Evolutionary conservation across 2,113 vertebrate species (phyloP), one percentile per base, ranked within the genome.

Genomic region (Apaloderma vittatum): DNA sequence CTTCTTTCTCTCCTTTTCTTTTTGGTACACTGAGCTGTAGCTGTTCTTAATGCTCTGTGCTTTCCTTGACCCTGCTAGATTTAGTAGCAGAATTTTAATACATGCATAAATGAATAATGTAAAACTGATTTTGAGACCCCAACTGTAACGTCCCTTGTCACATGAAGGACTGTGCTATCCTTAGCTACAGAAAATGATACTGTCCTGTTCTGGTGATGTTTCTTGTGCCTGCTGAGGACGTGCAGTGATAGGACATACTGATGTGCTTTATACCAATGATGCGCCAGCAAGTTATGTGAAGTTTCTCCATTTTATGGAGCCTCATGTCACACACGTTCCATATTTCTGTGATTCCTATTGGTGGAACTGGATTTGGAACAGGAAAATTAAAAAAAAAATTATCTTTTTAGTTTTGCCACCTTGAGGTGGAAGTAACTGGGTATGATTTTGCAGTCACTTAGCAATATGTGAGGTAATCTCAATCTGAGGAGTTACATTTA

Each of bases 391-490:
- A 24, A 81, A 72, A 85, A 52, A 15, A 62, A 5, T 2, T 17
- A 5, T 62, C 68, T 46, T 40, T 79, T 62, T 45, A 86, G 45
- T n/a, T 79, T 30, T 85, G 27, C 43, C 94, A 52, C 46, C 46
- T 34, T 46, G 24, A 21, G 29, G 16, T 5, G 9, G 37, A 67
- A 97, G 57, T 65, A 78, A 55, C 20, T 29, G 27, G 23, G 40
- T 78, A 34, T 58, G 58, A 85, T 79, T 92, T 88, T 94, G 51
- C 59, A 92, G 66, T 91, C 62, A 57, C 63, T 70, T 74, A 83
- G 66, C 71, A 73, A 15, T 72, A 76, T 34, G 45, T 94, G 90
- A 93, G 61, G 57, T 92, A 55, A 86, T 59, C 51, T 93, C 43
- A 58, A 36, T 74, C 19, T 78, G 52, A 71, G 1, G 4, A 77